Evolutionary conservation across 2,797 vertebrate genomes (phyloP), one percentile per base, ranked within the genome.

Genomic region (Characodon lateralis): DNA sequence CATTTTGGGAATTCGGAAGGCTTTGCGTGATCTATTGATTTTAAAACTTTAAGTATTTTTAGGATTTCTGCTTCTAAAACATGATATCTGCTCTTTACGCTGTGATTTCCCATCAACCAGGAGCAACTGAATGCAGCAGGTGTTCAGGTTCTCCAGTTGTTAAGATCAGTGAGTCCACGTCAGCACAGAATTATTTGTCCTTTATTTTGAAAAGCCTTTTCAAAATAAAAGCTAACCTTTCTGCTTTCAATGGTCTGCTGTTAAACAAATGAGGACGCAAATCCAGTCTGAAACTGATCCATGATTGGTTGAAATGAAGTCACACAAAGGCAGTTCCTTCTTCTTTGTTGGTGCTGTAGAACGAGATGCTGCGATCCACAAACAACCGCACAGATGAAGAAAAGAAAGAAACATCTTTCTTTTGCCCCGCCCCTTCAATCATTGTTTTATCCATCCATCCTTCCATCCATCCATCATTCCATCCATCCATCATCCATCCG

Each of bases 341-440:
- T 80, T 85, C 76, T 84, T 84, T 56, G 43, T 83, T 89, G 80
- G 83, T 88, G 82, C 78, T 85, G 72, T 81, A 77, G 87, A 87
- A 72, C 41, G 1, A 77, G 73, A 78, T 43, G 31, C 80, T 72
- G 78, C 1, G 91, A 91, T 91, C 87, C 89, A 86, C 88, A 92
- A 91, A 91, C 87, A 82, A 73, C 75, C 78, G 68, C 63, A 66
- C 41, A 84, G 78, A 80, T 86, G 71, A 63, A 70, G 76, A 78
- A 59, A 78, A 89, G 85, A 91, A 86, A 89, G 86, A 76, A 41
- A 0, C 6, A 1, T 76, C 78, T 78, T 68, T 87, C 81, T 81
- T 79, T 81, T 41, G 24, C 63, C 68, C 63, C 12, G 26, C 65
- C 12, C 18, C 61, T 26, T 74, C 35, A 28, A 16, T 61, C 59